phyloP scores from a whole-genome alignment of 2,797 vertebrate species.

The Phoebastria nigripes region DNA sequence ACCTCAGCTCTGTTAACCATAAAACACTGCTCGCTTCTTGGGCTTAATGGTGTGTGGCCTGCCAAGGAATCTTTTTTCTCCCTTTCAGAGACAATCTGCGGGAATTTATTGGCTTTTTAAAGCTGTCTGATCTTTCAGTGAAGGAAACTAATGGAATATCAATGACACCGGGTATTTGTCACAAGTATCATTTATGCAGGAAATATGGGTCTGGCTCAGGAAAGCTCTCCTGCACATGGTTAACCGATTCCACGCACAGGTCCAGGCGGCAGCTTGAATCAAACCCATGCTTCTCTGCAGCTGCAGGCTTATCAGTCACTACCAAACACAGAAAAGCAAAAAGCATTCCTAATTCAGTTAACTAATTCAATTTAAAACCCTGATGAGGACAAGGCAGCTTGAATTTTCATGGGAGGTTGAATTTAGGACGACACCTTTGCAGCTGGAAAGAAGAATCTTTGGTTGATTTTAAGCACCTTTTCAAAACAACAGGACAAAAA shows the following conservation, averaged over 20 bases:
- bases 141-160: slow-evolving; percentile 60
- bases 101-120: slow-evolving; percentile 66
- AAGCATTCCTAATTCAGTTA: slow-evolving; percentile 57
- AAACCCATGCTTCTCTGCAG: neutral
- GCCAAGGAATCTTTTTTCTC: slow-evolving; percentile 40
- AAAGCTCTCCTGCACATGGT: neutral
- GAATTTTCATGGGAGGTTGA: slow-evolving; percentile 44
- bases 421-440: neutral
- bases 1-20: slow-evolving; percentile 50
- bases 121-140: slow-evolving; percentile 55
- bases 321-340: slow-evolving; percentile 45
- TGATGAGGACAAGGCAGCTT: slow-evolving; percentile 14
- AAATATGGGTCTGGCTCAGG: slow-evolving; percentile 12
- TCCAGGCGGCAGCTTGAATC: slow-evolving; percentile 2
- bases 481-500: neutral
- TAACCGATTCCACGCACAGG: neutral
- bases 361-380: slow-evolving; percentile 57
- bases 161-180: slow-evolving; percentile 62
- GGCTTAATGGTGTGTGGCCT: slow-evolving; percentile 60
- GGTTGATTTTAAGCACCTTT: neutral
- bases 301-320: slow-evolving; percentile 41
- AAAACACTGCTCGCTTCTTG: slow-evolving; percentile 29
- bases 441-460: neutral
- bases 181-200: slow-evolving; percentile 28
- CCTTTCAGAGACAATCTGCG: slow-evolving; percentile 43